Conservation (phyloP, 2,888 invertebrate species). For the Muscina levida region DNA sequence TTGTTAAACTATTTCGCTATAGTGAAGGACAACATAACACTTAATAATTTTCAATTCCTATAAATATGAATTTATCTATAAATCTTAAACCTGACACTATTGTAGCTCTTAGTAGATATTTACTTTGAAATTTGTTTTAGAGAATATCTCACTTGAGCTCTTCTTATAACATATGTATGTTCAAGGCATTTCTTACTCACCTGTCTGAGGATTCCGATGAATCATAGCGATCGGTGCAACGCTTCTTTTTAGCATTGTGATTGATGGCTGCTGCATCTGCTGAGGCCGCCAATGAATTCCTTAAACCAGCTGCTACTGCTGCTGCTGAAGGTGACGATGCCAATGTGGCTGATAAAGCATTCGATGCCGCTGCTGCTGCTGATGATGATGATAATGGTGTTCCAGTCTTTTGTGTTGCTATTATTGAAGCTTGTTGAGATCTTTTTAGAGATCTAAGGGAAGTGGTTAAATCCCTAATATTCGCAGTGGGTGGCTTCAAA, state of each 20-base stretch:
- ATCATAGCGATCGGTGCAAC: conserved; percentile 95
- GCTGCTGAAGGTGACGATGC: not conserved
- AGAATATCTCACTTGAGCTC: too few species aligned
- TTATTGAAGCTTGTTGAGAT: conserved; percentile 53
- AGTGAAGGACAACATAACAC: too few species aligned
- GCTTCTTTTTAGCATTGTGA: conserved; percentile 83
- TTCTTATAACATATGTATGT: too few species aligned
- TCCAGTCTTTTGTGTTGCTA: conserved; percentile 55
- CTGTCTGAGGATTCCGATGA: conserved; percentile 97
- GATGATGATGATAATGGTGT: conserved; percentile 24
- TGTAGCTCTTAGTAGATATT: too few species aligned
- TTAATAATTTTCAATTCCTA: too few species aligned
- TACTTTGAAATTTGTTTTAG: too few species aligned
- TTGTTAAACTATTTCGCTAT: too few species aligned
- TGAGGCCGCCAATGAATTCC: conserved; percentile 22
- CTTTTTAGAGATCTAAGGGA: conserved; percentile 55
- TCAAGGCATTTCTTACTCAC: conserved; percentile 81
- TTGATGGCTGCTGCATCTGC: conserved; percentile 14
- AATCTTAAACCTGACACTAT: too few species aligned
- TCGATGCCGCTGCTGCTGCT: conserved; percentile 36
- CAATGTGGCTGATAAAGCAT: conserved; percentile 14
- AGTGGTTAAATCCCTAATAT: conserved; percentile 35
- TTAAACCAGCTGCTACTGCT: conserved; percentile 33
- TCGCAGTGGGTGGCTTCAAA: conserved; percentile 27
- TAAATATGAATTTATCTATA: too few species aligned